A percentile compares a stretch with the other conserved stretches of the same genome.
Evolutionary conservation across 2,888 invertebrate species (phyloP).

Genomic region (Caenorhabditis uteleia): DNA sequence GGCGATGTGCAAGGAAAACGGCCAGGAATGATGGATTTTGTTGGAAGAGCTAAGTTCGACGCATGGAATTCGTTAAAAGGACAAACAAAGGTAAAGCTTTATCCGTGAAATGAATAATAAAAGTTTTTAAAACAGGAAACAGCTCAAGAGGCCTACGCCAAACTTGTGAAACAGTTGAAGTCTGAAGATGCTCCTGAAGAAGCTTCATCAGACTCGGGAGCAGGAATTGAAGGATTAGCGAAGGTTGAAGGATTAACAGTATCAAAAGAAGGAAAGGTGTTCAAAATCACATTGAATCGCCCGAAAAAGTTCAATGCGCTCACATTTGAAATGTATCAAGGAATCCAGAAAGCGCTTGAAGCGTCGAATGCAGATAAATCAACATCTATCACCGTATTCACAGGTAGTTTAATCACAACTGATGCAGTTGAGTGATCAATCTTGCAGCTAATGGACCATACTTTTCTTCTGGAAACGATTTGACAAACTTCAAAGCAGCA

Average conservation of each 20-base stretch:
- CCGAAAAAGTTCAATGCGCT: constrained; percentile 66
- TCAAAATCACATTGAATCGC: constrained; percentile 61
- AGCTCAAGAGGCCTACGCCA: constrained; percentile 73
- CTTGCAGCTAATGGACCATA: constrained; percentile 77
- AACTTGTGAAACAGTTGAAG: constrained; percentile 71
- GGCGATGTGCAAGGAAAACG: constrained; percentile 73
- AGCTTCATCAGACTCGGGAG: constrained; percentile 35
- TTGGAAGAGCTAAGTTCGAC: constrained; percentile 75
- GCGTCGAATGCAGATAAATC: constrained; percentile 75
- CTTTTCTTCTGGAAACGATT: constrained; percentile 86
- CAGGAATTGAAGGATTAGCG: constrained; percentile 44
- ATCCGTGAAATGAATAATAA: background rate
- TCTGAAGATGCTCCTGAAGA: constrained; percentile 47
- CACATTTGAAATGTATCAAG: constrained; percentile 64
- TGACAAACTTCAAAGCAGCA: constrained; percentile 71
- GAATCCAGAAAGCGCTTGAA: constrained; percentile 45
- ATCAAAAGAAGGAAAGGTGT: constrained; percentile 56
- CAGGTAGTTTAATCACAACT: constrained; percentile 74
- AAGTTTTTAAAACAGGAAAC: constrained; percentile 70
- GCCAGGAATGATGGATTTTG: constrained; percentile 75
- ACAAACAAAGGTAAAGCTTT: constrained; percentile 71
- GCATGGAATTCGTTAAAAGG: constrained; percentile 74
- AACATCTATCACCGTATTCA: constrained; percentile 79
- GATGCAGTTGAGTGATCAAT: no score
- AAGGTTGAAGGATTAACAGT: constrained; percentile 42